These are phyloP conservation scores for Ladona fulva DNA, from an alignment of 1,140 invertebrate species.

Conservation along the genomic window DNA sequence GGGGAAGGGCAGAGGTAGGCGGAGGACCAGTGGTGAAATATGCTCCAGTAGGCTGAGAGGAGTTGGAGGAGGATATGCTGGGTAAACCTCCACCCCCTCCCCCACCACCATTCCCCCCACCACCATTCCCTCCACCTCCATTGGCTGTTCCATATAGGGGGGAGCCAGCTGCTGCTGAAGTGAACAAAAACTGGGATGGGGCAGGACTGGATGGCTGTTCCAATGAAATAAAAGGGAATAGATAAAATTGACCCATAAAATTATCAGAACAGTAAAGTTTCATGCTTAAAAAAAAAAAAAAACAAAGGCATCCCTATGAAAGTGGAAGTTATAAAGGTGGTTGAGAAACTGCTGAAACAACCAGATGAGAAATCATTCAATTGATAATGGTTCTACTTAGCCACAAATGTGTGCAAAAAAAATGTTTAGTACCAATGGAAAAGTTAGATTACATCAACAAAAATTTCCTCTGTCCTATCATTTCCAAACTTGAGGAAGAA, in stretches of 20 bases:
- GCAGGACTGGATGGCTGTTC: neutral
- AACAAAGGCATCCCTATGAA: no score
- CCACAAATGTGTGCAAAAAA: no score
- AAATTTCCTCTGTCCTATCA: no score
- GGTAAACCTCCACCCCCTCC: neutral
- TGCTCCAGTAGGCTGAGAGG: neutral
- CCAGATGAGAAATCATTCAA: no score
- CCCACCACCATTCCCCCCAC: neutral
- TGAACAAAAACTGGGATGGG: neutral
- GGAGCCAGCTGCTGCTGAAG: neutral
- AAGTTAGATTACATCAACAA: no score
- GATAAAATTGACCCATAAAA: neutral
- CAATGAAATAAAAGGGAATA: neutral
- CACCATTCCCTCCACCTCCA: neutral
- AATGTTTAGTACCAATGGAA: no score
- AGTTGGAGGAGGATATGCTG: neutral
- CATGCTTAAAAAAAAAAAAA: no score
- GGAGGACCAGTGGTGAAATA: neutral
- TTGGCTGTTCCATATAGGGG: neutral
- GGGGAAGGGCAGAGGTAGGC: neutral
- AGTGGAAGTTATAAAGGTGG: no score
- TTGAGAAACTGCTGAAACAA: no score
- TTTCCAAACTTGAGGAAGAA: no score
- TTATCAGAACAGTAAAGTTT: no score
- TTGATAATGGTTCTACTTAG: no score